Evolutionary conservation across 2,888 invertebrate species (phyloP), one percentile per base, ranked within the genome.

Genomic region (Odontocolon sp.): DNA sequence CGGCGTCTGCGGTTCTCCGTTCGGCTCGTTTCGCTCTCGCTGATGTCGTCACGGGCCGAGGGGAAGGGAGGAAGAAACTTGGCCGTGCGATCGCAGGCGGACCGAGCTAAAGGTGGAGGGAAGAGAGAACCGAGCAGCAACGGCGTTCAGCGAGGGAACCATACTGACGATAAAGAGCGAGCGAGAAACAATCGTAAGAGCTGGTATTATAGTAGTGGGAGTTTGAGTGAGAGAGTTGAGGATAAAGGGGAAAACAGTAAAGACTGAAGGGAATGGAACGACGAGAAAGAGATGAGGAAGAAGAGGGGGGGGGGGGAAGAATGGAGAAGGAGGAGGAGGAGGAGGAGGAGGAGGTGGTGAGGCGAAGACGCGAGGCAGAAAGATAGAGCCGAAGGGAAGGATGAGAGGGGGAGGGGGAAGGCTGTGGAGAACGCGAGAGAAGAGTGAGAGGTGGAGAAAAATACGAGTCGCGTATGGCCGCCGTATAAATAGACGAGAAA

Each of bases 401-500:
- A 31, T 42, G 61, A 33, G 31, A 54, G 63, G 11, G 50, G 45
- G 56, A 50, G 18, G 56, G 21, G 16, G 40, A 21, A 26, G 38
- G 45, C n/a, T n/a, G 57, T 14, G 50, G 52, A 16, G 67, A 71
- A 56, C 40, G 45, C 38, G 59, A 63, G 68, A 56, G 72, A 63
- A 57, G 68, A 61, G 63, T 42, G 61, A 57, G 70, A 52, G 73
- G 52, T 54, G 50, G 71, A 80, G 77, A 80, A 81, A 82, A 82
- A 83, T 84, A 84, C 82, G 81, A 86, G 81, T 84, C 85, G 85
- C 84, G 87, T 87, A 87, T 85, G 88, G 85, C 84, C 85, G 86
- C 83, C 84, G 86, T 88, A 88, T 89, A 88, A 89, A 88, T 88
- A 89, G 88, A 88, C 85, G 85, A 84, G 85, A 84, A 85, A 85